Evolutionary conservation across 2,888 invertebrate genomes (phyloP).

Genomic region (Caenorhabditis doughertyi): DNA sequence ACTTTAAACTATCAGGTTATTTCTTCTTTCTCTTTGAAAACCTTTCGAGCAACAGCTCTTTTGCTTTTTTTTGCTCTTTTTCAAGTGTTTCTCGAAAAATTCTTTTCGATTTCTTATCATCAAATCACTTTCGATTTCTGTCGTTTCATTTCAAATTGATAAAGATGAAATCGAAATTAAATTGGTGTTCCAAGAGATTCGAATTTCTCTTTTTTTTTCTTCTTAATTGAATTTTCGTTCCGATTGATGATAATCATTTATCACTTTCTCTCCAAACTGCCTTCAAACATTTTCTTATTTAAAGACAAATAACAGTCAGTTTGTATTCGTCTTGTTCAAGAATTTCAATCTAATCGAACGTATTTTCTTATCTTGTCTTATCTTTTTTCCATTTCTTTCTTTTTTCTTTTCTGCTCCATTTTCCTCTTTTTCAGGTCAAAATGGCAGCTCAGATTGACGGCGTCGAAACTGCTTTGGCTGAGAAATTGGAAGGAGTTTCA

Average conservation of each 20-base stretch:
- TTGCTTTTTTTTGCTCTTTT: constrained; percentile 27
- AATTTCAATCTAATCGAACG: constrained; percentile 11
- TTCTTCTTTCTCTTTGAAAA: not conserved
- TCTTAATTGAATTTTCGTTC: constrained; percentile 20
- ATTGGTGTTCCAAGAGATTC: constrained; percentile 21
- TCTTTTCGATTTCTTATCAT: not conserved
- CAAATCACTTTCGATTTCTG: not conserved
- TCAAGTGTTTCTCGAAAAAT: constrained; percentile 13
- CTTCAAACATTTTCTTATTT: not conserved
- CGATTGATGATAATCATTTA: constrained; percentile 2
- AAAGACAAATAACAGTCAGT: not conserved
- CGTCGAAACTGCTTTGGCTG: constrained; percentile 66
- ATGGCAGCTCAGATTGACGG: constrained; percentile 67
- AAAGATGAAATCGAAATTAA: not conserved
- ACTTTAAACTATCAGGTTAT: constrained; percentile 48
- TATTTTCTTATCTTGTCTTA: constrained; percentile 30
- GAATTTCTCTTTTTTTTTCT: not conserved
- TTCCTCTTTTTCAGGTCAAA: constrained; percentile 5
- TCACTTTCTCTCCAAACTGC: constrained; percentile 18
- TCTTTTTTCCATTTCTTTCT: constrained; percentile 6
- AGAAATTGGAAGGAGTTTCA: constrained; percentile 64
- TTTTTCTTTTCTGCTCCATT: not conserved
- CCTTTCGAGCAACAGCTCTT: constrained; percentile 1
- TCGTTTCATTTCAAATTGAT: not conserved
- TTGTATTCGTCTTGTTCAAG: not conserved